Base-by-base conservation (phyloP, 2,113 vertebrate species). In the Bos javanicus region DNA sequence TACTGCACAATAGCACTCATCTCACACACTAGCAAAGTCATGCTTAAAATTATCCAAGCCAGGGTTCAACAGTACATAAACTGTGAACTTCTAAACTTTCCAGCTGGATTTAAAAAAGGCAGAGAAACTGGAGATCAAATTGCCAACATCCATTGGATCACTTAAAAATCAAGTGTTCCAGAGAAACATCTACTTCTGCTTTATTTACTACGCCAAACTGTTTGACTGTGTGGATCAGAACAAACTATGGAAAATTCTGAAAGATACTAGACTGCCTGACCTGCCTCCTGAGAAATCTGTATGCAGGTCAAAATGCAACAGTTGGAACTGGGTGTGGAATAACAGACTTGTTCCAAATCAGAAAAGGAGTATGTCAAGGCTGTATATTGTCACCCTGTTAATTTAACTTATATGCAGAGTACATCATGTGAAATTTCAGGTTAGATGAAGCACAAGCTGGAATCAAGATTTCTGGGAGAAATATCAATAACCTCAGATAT, bases 201-300 rank as follows among this genome's bases (percentile, higher is more conserved):
- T 64, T n/a, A 9, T 64, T 64, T 33, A 17, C 62, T 64, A 17
- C 0, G 7, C 30, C 30, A n/a, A 64, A 17, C 2, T 0, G 0
- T 64, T 64, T n/a, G 30, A n/a, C 62, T 33, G 7, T 33, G 62
- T 33, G 62, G 7, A 64, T 17, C 62, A 33, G 15, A 64, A 64
- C 30, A 64, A 64, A n/a, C 15, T n/a, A 16, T 64, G 3, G 33
- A 64, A 64, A 64, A n/a, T 64, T 64, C 30, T 64, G 30, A 15
- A 33, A 64, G 62, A 17, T n/a, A n/a, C 15, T 33, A 64, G 30
- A 64, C 16, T 0, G 0, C 30, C 30, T 9, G 62, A 64, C 62
- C 30, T 33, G 62, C 30, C 30, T 64, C 60, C 60, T 64, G 14
- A 33, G 30, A 33, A 64, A 64, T 33, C 60, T 64, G 60, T 33